Conservation (phyloP, 2,888 invertebrate species). For the Crematogaster levior region DNA sequence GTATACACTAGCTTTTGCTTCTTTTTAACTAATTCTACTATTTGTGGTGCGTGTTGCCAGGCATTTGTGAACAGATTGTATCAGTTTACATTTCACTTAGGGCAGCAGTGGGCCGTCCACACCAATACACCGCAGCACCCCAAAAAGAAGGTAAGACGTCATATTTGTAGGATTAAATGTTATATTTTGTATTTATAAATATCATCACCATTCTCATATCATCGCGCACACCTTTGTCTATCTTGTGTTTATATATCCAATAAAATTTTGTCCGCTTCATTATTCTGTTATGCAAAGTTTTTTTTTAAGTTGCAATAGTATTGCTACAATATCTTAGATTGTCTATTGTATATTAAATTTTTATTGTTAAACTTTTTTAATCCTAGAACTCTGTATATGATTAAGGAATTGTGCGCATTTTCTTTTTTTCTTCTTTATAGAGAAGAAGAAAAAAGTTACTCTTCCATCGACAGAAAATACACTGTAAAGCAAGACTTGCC, state of each 20-base stretch:
- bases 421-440: constrained; percentile 84
- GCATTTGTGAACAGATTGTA: constrained; percentile 88
- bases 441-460: constrained; percentile 92
- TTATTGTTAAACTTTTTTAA: not conserved
- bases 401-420: not conserved
- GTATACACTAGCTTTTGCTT: constrained; percentile 81
- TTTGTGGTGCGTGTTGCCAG: constrained; percentile 87
- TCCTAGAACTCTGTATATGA: not conserved
- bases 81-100: constrained; percentile 91
- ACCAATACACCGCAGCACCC: constrained; percentile 87
- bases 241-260: not conserved
- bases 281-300: not conserved
- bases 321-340: not conserved
- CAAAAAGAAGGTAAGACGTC: constrained; percentile 89
- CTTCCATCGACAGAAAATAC: constrained; percentile 95
- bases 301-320: not conserved
- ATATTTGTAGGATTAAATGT: not conserved
- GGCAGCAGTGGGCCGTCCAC: constrained; percentile 93
- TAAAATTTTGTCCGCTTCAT: not conserved
- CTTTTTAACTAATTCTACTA: constrained; percentile 84
- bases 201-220: not conserved
- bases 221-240: not conserved
- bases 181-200: constrained; percentile 14
- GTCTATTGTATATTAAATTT: too few relatives aligned
- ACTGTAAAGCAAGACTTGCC: constrained; percentile 90